These are phyloP conservation scores for Drosophila paulistorum DNA, from an alignment of 1,140 invertebrate species.

Conservation along the genomic window DNA sequence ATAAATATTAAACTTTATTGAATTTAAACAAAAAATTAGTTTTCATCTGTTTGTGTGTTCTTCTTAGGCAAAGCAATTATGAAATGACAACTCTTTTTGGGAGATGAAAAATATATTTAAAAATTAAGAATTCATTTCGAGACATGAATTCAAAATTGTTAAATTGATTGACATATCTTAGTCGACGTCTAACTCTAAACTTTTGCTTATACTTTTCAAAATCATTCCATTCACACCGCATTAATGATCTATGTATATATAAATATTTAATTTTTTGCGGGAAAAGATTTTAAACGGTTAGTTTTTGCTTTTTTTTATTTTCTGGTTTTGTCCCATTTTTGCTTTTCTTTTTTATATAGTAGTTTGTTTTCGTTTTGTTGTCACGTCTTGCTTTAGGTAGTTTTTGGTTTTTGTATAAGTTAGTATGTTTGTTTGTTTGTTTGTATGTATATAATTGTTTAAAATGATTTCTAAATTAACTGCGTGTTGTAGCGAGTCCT, in stretches of 20 bases:
- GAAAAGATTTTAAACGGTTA: slow-evolving; percentile 80
- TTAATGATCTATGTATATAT: not conserved
- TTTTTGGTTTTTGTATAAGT: slow-evolving; percentile 48
- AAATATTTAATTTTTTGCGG: slow-evolving; percentile 16
- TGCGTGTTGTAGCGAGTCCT: slow-evolving; percentile 18
- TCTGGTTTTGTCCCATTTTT: not conserved
- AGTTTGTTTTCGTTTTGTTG: slow-evolving; percentile 29
- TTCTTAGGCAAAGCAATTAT: not conserved
- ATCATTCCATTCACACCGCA: slow-evolving; percentile 11
- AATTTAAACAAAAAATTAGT: too few relatives aligned
- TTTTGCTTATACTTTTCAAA: slow-evolving; percentile 11
- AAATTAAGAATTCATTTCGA: slow-evolving; percentile 37
- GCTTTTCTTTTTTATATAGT: not conserved
- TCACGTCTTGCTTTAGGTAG: slow-evolving; percentile 57
- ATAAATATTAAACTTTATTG: too few relatives aligned
- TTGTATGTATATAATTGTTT: slow-evolving; percentile 21
- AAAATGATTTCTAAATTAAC: slow-evolving; percentile 37
- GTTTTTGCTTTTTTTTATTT: slow-evolving; percentile 23
- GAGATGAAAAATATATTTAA: slow-evolving; percentile 15
- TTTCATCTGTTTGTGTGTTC: too few relatives aligned
- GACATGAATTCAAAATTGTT: slow-evolving; percentile 2
- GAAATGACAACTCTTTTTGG: slow-evolving; percentile 3
- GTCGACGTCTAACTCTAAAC: slow-evolving; percentile 29
- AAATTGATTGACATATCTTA: not conserved
- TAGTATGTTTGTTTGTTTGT: not conserved